Conservation (phyloP, 2,113 vertebrate species). For the Rhea pennata region DNA sequence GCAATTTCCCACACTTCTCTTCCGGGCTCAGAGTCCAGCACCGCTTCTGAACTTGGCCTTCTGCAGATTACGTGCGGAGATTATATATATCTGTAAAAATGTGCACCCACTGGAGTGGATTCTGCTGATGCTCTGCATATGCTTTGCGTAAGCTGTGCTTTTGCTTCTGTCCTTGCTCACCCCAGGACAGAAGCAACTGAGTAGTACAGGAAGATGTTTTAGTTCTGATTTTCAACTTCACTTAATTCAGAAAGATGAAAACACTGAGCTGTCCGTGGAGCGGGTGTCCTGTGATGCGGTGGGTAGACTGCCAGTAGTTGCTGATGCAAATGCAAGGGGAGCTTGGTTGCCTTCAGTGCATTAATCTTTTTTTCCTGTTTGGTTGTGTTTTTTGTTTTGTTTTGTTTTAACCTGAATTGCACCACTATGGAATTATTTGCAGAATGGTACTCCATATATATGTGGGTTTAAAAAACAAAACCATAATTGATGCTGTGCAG, state of each 20-base stretch:
- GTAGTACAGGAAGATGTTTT: background rate
- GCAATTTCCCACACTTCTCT: background rate
- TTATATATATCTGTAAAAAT: too few relatives aligned
- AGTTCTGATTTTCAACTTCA: background rate
- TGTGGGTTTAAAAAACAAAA: slow-evolving; percentile 60
- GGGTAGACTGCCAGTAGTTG: slow-evolving; percentile 27
- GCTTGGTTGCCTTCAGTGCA: slow-evolving; percentile 42
- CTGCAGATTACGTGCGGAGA: background rate
- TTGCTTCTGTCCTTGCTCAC: background rate
- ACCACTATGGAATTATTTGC: slow-evolving; percentile 74
- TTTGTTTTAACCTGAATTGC: slow-evolving; percentile 52
- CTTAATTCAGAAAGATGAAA: background rate
- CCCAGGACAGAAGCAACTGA: background rate
- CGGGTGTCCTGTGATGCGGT: background rate
- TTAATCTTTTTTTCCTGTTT: slow-evolving; percentile 47
- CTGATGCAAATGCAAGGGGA: slow-evolving; percentile 30
- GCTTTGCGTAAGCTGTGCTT: background rate
- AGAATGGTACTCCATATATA: slow-evolving; percentile 76
- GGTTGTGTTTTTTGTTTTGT: background rate
- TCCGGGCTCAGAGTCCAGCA: background rate
- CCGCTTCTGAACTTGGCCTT: background rate
- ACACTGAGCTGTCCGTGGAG: background rate
- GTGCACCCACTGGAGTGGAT: background rate
- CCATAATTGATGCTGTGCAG: slow-evolving; percentile 73
- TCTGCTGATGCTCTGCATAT: background rate